phyloP scores from a whole-genome alignment of 2,113 vertebrate genomes.

The Cyanistes caeruleus region DNA sequence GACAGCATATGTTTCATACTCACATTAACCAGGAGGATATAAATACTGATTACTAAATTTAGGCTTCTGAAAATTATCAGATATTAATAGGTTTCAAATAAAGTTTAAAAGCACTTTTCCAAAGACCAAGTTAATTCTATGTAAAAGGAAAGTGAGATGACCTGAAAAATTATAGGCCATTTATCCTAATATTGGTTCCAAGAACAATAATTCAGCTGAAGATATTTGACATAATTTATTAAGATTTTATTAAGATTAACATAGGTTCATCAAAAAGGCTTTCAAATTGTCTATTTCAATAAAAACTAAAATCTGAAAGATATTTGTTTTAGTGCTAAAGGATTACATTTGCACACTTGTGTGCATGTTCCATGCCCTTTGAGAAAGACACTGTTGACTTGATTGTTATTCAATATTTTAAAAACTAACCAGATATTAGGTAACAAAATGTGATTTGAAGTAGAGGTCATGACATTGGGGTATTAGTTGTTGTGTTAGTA shows the following conservation, averaged over 20 bases:
- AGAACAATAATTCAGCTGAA: not conserved
- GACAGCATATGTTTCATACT: not conserved
- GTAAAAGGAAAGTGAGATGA: not conserved
- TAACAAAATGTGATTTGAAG: not conserved
- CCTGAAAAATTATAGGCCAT: not conserved
- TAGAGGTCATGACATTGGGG: rapidly evolving
- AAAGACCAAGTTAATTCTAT: not conserved
- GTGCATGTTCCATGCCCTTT: not conserved
- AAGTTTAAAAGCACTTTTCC: not conserved
- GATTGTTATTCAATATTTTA: not conserved
- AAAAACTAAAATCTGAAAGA: not conserved
- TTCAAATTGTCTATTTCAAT: not conserved
- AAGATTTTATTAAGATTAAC: not conserved
- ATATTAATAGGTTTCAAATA: not conserved
- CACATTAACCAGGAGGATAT: not conserved
- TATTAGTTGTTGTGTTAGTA: not conserved
- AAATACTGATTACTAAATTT: not conserved
- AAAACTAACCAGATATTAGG: not conserved
- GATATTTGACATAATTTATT: not conserved
- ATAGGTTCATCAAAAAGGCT: not conserved
- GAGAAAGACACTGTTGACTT: not conserved
- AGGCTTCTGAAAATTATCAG: not conserved
- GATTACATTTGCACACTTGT: not conserved
- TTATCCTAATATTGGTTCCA: not conserved
- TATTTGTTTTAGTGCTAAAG: not conserved